Percentiles rank a stretch among this genome's conserved stretches.
phyloP scores from a whole-genome alignment of 2,888 invertebrate species.

The Hyposoter didymator region DNA sequence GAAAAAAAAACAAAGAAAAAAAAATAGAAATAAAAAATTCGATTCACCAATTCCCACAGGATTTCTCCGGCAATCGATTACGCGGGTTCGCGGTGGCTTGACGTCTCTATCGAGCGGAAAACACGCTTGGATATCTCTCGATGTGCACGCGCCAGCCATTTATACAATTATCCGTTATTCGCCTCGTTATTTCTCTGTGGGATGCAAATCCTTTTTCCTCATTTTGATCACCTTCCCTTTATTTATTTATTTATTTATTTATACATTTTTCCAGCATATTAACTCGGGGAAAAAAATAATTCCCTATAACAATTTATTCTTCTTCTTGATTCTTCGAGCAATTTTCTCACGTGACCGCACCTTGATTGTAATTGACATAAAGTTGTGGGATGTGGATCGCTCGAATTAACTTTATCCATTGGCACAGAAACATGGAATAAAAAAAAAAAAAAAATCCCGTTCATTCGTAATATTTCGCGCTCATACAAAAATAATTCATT shows the following conservation, averaged over 20 bases:
- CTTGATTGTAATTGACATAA: constrained; percentile 46
- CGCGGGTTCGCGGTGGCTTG: constrained; percentile 50
- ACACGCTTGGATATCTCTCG: constrained; percentile 61
- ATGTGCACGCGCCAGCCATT: constrained; percentile 18
- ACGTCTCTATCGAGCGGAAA: constrained; percentile 71
- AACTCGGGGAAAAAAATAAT: constrained; percentile 18
- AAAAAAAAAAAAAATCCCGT: neutral
- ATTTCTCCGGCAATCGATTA: constrained; percentile 70
- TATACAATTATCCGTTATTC: constrained; percentile 58
- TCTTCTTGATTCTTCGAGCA: constrained; percentile 23
- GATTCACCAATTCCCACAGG: constrained; percentile 62
- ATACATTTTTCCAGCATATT: constrained; percentile 8
- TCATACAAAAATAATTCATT: neutral
- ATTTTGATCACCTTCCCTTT: neutral
- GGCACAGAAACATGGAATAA: neutral
- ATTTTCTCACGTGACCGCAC: constrained; percentile 54
- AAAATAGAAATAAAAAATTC: constrained; percentile 1
- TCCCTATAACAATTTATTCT: constrained; percentile 18
- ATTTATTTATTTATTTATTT: constrained; percentile 19
- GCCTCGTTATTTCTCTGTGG: constrained; percentile 40
- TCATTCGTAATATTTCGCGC: neutral
- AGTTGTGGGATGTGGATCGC: constrained; percentile 1
- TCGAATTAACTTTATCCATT: neutral
- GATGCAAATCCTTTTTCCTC: constrained; percentile 18
- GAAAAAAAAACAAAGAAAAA: too few relatives aligned